Evolutionary conservation across 2,797 vertebrate genomes (phyloP).

Genomic region (Eulemur albifrons): DNA sequence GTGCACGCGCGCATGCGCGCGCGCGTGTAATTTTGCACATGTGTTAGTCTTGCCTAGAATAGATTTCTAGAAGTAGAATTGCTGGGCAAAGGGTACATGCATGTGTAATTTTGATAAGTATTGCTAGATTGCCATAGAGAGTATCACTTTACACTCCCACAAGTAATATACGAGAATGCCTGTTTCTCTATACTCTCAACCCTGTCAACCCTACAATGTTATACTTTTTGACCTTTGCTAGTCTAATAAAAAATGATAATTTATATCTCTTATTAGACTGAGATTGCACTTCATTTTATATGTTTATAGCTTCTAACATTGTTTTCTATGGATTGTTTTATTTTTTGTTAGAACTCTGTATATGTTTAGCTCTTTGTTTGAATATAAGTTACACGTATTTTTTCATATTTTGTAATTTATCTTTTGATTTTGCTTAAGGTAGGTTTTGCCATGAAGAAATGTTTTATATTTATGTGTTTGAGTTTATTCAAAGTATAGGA

Average conservation of each 20-base stretch:
- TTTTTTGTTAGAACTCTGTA: not conserved
- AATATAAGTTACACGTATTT: not conserved
- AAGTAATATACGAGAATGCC: not conserved
- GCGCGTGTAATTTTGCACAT: not conserved
- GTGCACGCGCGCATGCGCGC: too few species aligned
- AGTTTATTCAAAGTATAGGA: not conserved
- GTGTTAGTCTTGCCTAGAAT: not conserved
- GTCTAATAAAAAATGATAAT: constrained; percentile 12
- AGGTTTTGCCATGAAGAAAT: constrained; percentile 2
- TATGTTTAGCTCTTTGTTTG: constrained; percentile 38
- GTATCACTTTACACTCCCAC: not conserved
- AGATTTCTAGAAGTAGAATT: constrained; percentile 20
- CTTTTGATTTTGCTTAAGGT: constrained; percentile 57
- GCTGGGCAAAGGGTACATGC: not conserved
- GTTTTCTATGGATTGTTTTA: not conserved
- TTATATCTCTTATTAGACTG: constrained; percentile 23
- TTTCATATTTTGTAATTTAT: constrained; percentile 46
- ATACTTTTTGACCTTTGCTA: not conserved
- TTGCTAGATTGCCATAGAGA: not conserved
- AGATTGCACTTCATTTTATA: constrained; percentile 9
- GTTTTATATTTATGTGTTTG: constrained; percentile 37
- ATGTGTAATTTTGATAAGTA: constrained; percentile 11
- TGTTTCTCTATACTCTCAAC: not conserved
- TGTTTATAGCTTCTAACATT: not conserved
- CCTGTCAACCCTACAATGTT: not conserved